A percentile compares a stretch with the other conserved stretches of the same genome.
These are phyloP conservation scores for Pelecanus crispus DNA, from an alignment of 2,113 vertebrate species.

Conservation along the genomic window DNA sequence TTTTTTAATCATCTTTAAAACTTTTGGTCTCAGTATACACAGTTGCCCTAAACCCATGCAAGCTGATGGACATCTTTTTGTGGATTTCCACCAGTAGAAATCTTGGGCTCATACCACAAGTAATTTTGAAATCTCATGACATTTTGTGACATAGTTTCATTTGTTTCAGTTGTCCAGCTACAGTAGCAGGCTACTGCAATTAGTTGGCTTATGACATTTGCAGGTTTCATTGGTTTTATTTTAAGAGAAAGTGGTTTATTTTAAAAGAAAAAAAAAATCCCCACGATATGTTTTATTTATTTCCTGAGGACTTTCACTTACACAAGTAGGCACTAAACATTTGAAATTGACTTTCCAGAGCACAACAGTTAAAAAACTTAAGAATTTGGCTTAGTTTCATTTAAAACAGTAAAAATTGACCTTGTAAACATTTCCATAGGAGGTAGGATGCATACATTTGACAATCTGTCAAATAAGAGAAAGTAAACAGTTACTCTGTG, in stretches of 20 bases:
- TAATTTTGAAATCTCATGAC: neutral
- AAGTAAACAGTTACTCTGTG: conserved; percentile 74
- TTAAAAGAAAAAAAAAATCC: neutral
- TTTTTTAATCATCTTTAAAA: neutral
- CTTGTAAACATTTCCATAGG: conserved; percentile 82
- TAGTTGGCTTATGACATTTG: neutral
- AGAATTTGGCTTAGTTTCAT: conserved; percentile 50
- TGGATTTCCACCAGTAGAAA: neutral
- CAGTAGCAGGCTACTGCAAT: neutral
- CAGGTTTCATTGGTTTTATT: neutral
- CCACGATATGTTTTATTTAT: neutral
- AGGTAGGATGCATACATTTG: conserved; percentile 78
- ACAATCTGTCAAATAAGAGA: conserved; percentile 69
- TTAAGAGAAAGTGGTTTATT: neutral
- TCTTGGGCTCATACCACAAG: neutral
- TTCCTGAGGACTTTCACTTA: conserved; percentile 46
- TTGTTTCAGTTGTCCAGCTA: neutral
- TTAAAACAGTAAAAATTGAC: conserved; percentile 62
- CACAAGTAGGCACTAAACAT: conserved; percentile 34
- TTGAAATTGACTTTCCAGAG: conserved; percentile 45
- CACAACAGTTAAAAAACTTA: conserved; percentile 47
- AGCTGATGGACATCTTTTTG: neutral
- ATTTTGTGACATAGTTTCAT: neutral
- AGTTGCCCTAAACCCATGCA: neutral
- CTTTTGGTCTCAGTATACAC: neutral